A percentile compares a stretch with the other conserved stretches of the same genome.
phyloP scores from a whole-genome alignment of 2,797 vertebrate species.

The Yasuhikotakia modesta region DNA sequence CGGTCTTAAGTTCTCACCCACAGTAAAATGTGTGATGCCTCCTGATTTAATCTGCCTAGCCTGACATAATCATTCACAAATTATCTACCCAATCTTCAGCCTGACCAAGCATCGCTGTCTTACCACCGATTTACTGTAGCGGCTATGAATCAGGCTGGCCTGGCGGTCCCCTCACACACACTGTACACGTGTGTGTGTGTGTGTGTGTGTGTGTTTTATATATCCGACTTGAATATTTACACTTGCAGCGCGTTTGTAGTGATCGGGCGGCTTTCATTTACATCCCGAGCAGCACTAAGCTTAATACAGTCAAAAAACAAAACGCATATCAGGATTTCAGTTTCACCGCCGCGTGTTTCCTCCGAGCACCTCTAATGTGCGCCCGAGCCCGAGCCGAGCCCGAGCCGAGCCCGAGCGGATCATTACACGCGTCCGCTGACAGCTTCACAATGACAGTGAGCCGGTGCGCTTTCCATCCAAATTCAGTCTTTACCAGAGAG shows the following conservation, averaged over 20 bases:
- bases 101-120: conserved; percentile 47
- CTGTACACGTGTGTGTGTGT: conserved; percentile 22
- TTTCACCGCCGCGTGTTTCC: conserved; percentile 65
- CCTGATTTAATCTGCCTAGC: conserved; percentile 71
- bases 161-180: conserved; percentile 38
- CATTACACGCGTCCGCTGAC: conserved; percentile 76
- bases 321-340: conserved; percentile 66
- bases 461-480: conserved; percentile 70
- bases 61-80: conserved; percentile 68
- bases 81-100: conserved; percentile 65
- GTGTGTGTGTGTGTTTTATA: conserved; percentile 8
- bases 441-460: conserved; percentile 69
- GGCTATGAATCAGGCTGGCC: conserved; percentile 65
- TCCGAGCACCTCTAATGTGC: conserved; percentile 68
- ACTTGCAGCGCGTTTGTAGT: conserved; percentile 63
- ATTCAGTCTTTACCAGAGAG: conserved; percentile 64
- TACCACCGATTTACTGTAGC: conserved; percentile 46
- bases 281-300: conserved; percentile 64
- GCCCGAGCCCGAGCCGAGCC: conserved; percentile 64
- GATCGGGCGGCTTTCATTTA: conserved; percentile 57
- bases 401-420: conserved; percentile 71
- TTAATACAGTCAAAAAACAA: conserved; percentile 67
- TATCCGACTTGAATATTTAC: conserved; percentile 34
- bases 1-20: conserved; percentile 63
- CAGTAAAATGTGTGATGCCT: conserved; percentile 62